A percentile compares a stretch with the other conserved stretches of the same genome.
phyloP scores from a whole-genome alignment of 2,113 vertebrate genomes.

The Solenodon paradoxus region DNA sequence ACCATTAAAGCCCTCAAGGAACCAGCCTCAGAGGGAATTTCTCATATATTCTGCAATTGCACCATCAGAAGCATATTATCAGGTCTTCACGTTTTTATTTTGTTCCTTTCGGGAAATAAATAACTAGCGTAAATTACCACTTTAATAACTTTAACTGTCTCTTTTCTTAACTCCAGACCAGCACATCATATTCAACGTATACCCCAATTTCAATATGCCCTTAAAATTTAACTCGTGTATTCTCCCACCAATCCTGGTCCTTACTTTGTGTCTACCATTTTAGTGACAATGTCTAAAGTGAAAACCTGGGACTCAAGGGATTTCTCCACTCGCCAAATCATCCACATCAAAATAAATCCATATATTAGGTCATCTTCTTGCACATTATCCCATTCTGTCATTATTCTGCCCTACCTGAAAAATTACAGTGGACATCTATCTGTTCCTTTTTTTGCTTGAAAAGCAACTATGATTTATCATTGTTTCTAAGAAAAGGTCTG shows the following conservation, averaged over 20 bases:
- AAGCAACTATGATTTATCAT: not conserved
- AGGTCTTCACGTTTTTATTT: not conserved
- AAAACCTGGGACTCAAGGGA: not conserved
- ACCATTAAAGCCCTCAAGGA: not conserved
- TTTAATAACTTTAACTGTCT: not conserved
- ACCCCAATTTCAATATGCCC: not conserved
- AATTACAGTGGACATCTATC: not conserved
- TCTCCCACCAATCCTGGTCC: not conserved
- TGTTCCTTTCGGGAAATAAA: not conserved
- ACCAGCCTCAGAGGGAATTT: not conserved
- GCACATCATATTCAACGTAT: not conserved
- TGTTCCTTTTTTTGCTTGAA: not conserved
- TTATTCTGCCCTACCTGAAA: not conserved
- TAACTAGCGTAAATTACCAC: not conserved
- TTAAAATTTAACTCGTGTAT: not conserved
- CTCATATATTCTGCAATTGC: not conserved
- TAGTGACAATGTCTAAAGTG: not conserved
- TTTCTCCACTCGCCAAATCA: not conserved
- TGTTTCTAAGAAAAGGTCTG: not conserved
- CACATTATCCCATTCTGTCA: not conserved
- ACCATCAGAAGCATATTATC: not conserved
- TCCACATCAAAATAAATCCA: not conserved
- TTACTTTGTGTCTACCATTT: not conserved
- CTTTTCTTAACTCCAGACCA: not conserved
- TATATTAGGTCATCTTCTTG: not conserved